phyloP scores from a whole-genome alignment of 2,113 vertebrate genomes.

The Panthera tigris region DNA sequence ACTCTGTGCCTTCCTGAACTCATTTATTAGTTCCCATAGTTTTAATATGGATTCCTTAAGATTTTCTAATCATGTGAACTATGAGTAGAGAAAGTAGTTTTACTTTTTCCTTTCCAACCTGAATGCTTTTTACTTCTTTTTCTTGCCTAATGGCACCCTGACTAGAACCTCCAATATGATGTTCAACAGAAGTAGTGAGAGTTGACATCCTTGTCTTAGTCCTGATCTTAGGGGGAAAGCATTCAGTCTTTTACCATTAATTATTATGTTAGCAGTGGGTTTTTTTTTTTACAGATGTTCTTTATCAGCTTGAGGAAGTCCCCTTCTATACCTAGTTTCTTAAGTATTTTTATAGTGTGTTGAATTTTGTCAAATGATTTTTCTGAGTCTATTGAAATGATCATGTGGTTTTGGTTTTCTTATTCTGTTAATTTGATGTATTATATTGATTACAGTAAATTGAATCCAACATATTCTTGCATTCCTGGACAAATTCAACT shows the following conservation, averaged over 20 bases:
- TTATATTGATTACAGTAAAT: neutral
- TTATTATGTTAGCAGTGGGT: neutral
- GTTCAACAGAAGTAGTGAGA: neutral
- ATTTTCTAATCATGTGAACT: neutral
- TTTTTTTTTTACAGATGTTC: neutral
- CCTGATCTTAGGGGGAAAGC: neutral
- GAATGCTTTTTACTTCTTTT: neutral
- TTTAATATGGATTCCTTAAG: neutral
- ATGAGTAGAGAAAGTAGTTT: neutral
- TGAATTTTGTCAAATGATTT: neutral
- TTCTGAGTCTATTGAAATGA: neutral
- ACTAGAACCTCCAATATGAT: neutral
- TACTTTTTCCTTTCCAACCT: neutral
- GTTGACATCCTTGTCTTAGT: neutral
- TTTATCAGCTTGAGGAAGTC: neutral
- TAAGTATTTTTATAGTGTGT: neutral
- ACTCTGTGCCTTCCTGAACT: neutral
- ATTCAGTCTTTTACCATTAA: neutral
- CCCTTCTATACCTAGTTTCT: neutral
- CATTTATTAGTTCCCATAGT: neutral
- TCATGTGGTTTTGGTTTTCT: neutral
- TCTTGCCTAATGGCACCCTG: neutral
- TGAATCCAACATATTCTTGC: neutral
- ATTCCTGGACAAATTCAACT: slow-evolving; percentile 10
- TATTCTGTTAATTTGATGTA: neutral